Conservation (phyloP, 2,888 invertebrate species). For the Dolichomitus sp. region DNA sequence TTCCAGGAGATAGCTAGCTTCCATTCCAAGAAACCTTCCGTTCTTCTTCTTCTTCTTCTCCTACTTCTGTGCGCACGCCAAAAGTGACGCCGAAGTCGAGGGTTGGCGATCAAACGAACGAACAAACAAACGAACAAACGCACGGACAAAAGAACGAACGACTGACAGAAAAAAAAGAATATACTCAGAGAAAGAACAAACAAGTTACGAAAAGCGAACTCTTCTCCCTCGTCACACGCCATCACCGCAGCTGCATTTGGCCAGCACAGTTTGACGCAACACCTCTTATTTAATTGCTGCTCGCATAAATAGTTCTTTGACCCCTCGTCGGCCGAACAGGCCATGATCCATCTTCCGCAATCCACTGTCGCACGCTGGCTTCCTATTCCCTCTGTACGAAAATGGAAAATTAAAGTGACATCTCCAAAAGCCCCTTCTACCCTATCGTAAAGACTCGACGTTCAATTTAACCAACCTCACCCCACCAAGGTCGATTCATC, state of each 20-base stretch:
- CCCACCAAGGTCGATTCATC: constrained; percentile 27
- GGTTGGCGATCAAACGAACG: constrained; percentile 56
- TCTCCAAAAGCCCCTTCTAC: constrained; percentile 8
- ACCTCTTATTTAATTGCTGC: constrained; percentile 82
- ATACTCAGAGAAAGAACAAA: constrained; percentile 20
- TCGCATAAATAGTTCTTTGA: constrained; percentile 80
- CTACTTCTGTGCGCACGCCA: constrained; percentile 64
- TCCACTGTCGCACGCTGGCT: constrained; percentile 72
- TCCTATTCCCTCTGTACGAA: constrained; percentile 26
- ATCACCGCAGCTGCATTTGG: constrained; percentile 82
- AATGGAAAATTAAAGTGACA: constrained; percentile 31
- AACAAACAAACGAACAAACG: constrained; percentile 68
- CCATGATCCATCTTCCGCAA: constrained; percentile 67
- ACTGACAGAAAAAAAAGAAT: constrained; percentile 24
- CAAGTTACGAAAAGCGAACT: constrained; percentile 68
- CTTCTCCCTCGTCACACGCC: constrained; percentile 80
- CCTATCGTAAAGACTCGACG: constrained; percentile 21
- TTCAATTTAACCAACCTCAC: constrained; percentile 20
- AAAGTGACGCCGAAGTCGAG: constrained; percentile 70
- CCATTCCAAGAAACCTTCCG: constrained; percentile 84
- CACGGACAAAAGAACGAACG: constrained; percentile 44
- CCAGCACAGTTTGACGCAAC: constrained; percentile 84
- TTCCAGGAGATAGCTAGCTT: constrained; percentile 89
- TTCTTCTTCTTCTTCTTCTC: constrained; percentile 80
- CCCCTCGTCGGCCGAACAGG: constrained; percentile 67